Evolutionary conservation across 2,888 invertebrate species (phyloP), one percentile per base, ranked within the genome.

Genomic region (Leistus spinibarbis): DNA sequence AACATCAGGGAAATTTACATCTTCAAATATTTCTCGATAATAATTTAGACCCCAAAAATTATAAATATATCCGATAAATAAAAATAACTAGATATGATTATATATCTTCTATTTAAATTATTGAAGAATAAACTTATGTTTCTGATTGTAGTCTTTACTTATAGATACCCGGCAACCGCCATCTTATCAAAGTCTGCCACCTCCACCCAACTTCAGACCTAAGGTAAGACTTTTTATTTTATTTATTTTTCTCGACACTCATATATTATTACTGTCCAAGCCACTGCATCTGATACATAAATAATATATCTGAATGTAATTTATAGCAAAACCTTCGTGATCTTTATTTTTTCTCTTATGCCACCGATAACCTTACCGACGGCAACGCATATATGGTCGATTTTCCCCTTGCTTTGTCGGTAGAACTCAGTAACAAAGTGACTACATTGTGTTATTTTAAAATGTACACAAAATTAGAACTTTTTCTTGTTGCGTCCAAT

Each of bases 271-370:
- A 73, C 66, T 67, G 73, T 73, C 67, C 13, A 19, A 17, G 20
- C 54, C n/a, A 64, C 63, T 71, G 67, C 60, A 62, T 67, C 73
- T 23, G 54, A 73, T 67, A 60, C 73, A 73, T 73, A 73, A 73
- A 73, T 73, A 73, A 60, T 62, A 60, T 67, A 66, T 72, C 65
- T 40, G 71, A 20, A 16, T 54, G 62, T 73, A 67, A 73, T 73
- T 73, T 73, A 73, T 62, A 60, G 53, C 73, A 19, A 62, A 53
- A 40, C 70, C 24, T 54, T 19, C 60, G 17, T 3, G 17, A 40
- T 40, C 7, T 40, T 40, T 40, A 7, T 40, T 40, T 40, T 40
- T 40, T 40, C 40, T 40, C 40, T 40, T 40, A 13, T n/a, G 40
- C 7, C 13, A 40, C 7, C 40, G 40, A 10, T 40, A 40, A 19